Evolutionary conservation across 1,140 invertebrate genomes (phyloP), one percentile per base, ranked within the genome.

Genomic region (Orussus abietinus): DNA sequence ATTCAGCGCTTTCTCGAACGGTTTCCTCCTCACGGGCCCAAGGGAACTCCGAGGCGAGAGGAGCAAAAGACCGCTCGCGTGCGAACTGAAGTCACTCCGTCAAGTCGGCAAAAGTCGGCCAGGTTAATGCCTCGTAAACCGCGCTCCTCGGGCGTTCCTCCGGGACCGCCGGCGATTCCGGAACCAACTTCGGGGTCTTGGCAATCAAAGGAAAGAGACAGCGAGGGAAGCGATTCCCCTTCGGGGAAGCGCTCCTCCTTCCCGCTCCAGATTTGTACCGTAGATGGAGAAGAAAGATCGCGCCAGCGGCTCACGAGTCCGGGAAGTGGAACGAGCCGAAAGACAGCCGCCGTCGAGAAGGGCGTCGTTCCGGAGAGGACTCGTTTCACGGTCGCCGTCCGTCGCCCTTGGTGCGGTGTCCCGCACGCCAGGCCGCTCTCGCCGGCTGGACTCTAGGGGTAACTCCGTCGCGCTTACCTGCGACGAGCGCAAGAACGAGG

Each of bases 381-480:
- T 33, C 31, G 13, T 15, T 33, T 18, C 31, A 33, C 31, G 17
- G 31, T 33, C 13, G 13, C 31, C 13, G 14, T 33, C 20, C 4
- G 10, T 33, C 35, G 25, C 35, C 10, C 20, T 25, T 25, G 2
- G 6, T 37, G n/a, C 35, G 18, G 25, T 37, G 12, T 22, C 4
- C 28, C 9, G 12, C 2, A 10, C 10, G 25, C 11, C 20, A 15
- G n/a, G n/a, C 18, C n/a, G 5, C 6, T 35, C 33, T 2, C 18
- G 25, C 17, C 4, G 1, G 14, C 1, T n/a, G 6, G 33, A 37
- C 28, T 37, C 10, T 4, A 37, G 21, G 35, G 18, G 11, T 5
- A 11, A 37, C 35, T 37, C n/a, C 35, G 20, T 11, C 18, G 20
- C 5, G 17, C 60, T 64, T 59, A 64, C 62, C 56, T 53, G 54